Percentiles rank a stretch among this genome's conserved stretches.
Conservation (phyloP, 2,113 vertebrate genomes). For the Thunnus thynnus region DNA sequence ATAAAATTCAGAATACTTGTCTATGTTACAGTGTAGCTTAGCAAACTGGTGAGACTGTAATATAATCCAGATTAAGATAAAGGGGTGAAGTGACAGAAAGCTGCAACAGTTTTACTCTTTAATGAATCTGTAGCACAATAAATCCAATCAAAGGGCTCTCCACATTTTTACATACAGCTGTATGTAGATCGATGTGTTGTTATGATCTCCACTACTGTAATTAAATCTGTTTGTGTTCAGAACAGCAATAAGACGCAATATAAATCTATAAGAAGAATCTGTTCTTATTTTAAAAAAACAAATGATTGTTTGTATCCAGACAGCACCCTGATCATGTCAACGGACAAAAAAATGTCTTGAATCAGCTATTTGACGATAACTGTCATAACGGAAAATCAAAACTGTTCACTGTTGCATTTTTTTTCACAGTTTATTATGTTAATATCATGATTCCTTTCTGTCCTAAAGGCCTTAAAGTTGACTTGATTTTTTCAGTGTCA, state of each 20-base stretch:
- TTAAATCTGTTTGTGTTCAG: constrained; percentile 13
- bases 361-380: not conserved
- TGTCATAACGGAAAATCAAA: constrained; percentile 21
- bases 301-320: constrained; percentile 4
- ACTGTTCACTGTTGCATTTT: constrained; percentile 15
- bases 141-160: constrained; percentile 7
- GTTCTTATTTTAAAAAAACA: constrained; percentile 18
- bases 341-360: not conserved
- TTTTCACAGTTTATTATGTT: not conserved
- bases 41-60: not conserved
- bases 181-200: not conserved
- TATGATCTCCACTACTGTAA: constrained; percentile 2
- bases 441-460: not conserved
- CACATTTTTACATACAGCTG: not conserved
- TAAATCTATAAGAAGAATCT: constrained; percentile 41
- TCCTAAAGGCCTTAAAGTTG: too few relatives aligned
- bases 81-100: not conserved
- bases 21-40: not conserved
- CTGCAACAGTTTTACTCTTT: not conserved
- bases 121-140: not conserved
- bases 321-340: constrained; percentile 13
- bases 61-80: not conserved
- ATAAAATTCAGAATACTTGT: constrained; percentile 29
- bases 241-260: constrained; percentile 28
- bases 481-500: constrained; percentile 1